Base-by-base conservation (phyloP, 2,797 vertebrate genomes). In the Apodemus agrarius region DNA sequence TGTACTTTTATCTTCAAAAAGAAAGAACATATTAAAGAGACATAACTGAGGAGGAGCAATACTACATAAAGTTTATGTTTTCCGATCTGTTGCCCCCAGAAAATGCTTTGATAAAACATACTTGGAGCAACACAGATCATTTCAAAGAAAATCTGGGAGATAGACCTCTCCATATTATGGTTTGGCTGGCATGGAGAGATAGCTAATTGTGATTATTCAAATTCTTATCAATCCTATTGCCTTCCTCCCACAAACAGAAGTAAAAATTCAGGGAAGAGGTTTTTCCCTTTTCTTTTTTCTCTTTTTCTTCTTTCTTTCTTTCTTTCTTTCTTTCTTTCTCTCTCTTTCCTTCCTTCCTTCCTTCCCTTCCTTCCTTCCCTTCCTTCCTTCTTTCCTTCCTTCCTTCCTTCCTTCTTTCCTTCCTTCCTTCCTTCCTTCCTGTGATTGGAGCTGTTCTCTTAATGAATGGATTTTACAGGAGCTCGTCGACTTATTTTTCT, bases 1-100 rank as follows among this genome's bases (percentile, higher is more conserved):
- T 97, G 97, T 95, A 95, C 79, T 97, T 97, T 95, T 96, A 97
- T 97, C 95, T 97, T 97, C 96, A 97, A 96, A 97, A 97, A 97
- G 96, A 96, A 98, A 97, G 87, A 74, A 31, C 43, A 78, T 96
- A 96, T 94, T 97, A 97, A 98, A 98, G 63, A 61, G 63, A 97
- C 96, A 95, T 97, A 97, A 97, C 93, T 88, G 85, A 97, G 91
- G 96, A 97, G 82, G 87, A 97, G 91, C 83, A 97, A 96, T 96
- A 80, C 84, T 96, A 97, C 96, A 97, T 92, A 97, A 97, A 97
- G 93, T 97, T 98, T 97, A 96, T 94, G 95, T 97, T 98, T 97
- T 98, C 95, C 96, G 93, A 95, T 97, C 95, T 94, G 85, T 96
- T 97, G 96, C 91, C 93, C 74, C 74, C 94, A 94, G 94, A 97